Evolutionary conservation across 2,888 invertebrate genomes (phyloP), one percentile per base, ranked within the genome.

Genomic region (Apotomis turbidana): DNA sequence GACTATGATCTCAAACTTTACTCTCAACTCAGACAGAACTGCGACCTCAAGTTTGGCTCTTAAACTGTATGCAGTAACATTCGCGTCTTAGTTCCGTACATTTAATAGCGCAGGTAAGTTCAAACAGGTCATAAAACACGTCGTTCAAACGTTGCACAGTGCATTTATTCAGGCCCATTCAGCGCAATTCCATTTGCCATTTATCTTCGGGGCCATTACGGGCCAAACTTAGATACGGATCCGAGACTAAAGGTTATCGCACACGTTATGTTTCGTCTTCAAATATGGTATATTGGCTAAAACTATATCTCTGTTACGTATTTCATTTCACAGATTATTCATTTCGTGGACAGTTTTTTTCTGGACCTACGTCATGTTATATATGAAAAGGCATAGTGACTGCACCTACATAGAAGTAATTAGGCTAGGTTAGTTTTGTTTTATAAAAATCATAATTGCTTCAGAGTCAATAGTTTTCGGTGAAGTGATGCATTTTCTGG

Each of bases 181-280:
- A 15, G 70, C 49, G 71, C 73, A 76, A 74, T 76, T 73, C 71
- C 70, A 74, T 76, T 76, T 71, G 76, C 77, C 74, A 77, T 79
- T 78, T 76, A 78, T 78, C 78, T 76, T 71, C 61, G 36, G 55
- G 63, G 61, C 76, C 74, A 76, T 77, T 78, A 79, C 76, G 73
- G 71, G 71, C 71, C 72, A 73, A 78, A 79, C 75, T 78, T 76
- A 76, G 77, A 77, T 77, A 71, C 73, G 74, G 68, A 73, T 76
- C 71, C 75, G 73, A 74, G 73, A 71, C 71, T 70, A 71, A 75
- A 66, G 64, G 64, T 27, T n/a, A 66, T 57, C 64, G 46, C 55
- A 66, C 75, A 58, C 67, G 38, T 57, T 49, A 67, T 59, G 67
- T 67, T 67, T 51, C 57, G 49, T 58, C 58, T 9, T 66, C 5